Conservation (phyloP, 2,888 invertebrate species). For the Gastrophysa polygoni region DNA sequence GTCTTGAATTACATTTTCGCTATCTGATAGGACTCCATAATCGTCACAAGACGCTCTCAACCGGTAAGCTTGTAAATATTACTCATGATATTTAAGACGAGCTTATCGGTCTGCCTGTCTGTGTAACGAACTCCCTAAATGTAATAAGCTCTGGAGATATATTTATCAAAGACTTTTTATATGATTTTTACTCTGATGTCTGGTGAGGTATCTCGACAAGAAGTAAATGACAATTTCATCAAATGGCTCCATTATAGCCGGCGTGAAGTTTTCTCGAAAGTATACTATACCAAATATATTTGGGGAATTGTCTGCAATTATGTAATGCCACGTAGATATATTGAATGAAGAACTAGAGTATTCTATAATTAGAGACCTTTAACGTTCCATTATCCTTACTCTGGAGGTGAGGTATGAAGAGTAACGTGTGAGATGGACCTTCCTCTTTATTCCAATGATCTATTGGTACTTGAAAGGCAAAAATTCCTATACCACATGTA, state of each 20-base stretch:
- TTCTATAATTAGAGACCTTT: no score
- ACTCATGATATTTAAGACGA: slow-evolving; percentile 12
- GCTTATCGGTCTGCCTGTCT: slow-evolving; percentile 4
- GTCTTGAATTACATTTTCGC: neutral
- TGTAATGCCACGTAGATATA: no score
- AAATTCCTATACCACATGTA: no score
- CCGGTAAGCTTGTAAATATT: slow-evolving; percentile 6
- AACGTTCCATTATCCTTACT: no score
- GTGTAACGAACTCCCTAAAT: slow-evolving; percentile 7
- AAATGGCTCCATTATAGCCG: neutral
- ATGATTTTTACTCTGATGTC: slow-evolving; percentile 10
- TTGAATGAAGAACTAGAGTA: no score
- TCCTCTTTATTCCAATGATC: no score
- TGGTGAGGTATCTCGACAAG: neutral
- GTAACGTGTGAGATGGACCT: no score
- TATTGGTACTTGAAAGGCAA: no score
- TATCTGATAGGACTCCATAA: neutral
- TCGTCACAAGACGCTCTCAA: neutral
- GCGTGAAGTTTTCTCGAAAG: neutral
- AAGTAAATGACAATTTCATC: neutral
- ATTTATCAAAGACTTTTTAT: slow-evolving; percentile 16
- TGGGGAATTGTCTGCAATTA: no score
- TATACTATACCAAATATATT: no score
- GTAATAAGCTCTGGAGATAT: slow-evolving; percentile 15
- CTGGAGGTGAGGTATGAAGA: no score